Conservation (phyloP, 2,797 vertebrate species). For the Pantherophis alleghaniensis region DNA sequence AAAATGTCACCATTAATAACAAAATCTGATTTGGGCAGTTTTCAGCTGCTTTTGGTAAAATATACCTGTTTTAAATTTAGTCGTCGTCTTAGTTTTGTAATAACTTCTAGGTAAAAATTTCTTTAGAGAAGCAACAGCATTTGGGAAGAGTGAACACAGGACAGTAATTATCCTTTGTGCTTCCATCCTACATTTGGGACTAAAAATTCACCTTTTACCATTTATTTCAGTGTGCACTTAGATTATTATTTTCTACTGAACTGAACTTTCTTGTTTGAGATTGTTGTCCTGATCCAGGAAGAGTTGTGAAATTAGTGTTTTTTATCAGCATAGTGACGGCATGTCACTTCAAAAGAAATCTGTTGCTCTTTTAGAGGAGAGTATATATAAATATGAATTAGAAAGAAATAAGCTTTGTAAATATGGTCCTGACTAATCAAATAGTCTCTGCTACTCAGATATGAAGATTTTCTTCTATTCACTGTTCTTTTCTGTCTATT, state of each 20-base stretch:
- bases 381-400: background rate
- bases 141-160: background rate
- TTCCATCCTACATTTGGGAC: background rate
- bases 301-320: background rate
- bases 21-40: background rate
- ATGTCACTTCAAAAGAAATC: background rate
- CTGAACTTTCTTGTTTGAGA: background rate
- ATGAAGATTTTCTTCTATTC: background rate
- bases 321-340: background rate
- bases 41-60: background rate
- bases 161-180: background rate
- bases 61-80: background rate
- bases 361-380: background rate
- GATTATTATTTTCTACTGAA: background rate
- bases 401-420: background rate
- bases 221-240: background rate
- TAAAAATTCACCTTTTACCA: background rate
- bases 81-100: background rate
- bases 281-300: background rate
- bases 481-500: conserved; percentile 33
- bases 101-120: background rate
- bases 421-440: background rate
- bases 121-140: background rate
- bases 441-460: background rate
- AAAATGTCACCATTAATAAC: background rate